Percentiles rank a stretch among this genome's conserved stretches.
Evolutionary conservation across 2,888 invertebrate species (phyloP).

Genomic region (Atrina japonica): DNA sequence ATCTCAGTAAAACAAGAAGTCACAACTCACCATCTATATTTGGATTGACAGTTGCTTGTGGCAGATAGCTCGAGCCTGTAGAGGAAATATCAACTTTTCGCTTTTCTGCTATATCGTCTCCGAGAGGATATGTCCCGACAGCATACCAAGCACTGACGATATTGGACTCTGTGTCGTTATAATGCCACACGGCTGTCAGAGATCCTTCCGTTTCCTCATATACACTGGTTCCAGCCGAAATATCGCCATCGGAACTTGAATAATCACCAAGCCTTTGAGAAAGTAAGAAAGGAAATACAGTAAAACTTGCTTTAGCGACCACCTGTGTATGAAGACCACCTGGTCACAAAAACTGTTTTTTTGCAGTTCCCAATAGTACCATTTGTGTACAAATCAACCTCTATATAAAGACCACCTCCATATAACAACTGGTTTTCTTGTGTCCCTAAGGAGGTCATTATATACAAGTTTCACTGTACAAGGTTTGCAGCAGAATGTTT

Average conservation of each 20-base stretch:
- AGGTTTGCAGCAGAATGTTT: too few relatives aligned
- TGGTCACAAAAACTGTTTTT: too few relatives aligned
- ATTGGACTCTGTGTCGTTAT: constrained; percentile 35
- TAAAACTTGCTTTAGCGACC: too few relatives aligned
- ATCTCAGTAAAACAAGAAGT: too few relatives aligned
- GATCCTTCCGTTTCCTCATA: constrained; percentile 25
- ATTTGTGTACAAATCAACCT: too few relatives aligned
- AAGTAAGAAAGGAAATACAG: too few relatives aligned
- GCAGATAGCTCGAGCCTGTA: constrained; percentile 14
- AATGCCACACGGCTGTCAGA: constrained; percentile 32
- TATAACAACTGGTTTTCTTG: too few relatives aligned
- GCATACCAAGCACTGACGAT: constrained; percentile 34
- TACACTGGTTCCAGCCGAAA: constrained; percentile 2
- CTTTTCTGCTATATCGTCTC: constrained; percentile 29
- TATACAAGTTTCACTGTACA: too few relatives aligned
- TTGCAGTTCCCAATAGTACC: too few relatives aligned
- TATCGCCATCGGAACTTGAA: not conserved
- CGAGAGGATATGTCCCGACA: constrained; percentile 34
- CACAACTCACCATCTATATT: constrained; percentile 29
- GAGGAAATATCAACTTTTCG: constrained; percentile 20
- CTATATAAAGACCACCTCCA: too few relatives aligned
- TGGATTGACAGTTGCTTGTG: constrained; percentile 21
- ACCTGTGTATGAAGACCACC: too few relatives aligned
- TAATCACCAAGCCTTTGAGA: constrained; percentile 1
- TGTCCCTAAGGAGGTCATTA: too few relatives aligned